These are phyloP conservation scores for Callorhinus ursinus DNA, from an alignment of 2,113 vertebrate species.

Conservation along the genomic window DNA sequence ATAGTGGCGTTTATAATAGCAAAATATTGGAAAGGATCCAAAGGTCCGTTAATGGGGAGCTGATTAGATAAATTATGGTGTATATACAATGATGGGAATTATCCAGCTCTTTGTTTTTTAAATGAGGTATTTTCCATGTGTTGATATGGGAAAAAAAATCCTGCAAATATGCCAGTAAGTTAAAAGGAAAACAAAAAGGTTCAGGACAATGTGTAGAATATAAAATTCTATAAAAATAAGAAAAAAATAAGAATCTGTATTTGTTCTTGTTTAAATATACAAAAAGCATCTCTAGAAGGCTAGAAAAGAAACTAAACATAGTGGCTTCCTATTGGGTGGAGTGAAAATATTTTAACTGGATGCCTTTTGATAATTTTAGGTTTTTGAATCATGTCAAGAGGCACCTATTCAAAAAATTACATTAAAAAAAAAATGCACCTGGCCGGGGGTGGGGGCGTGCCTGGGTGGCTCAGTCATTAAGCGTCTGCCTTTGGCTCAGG, in stretches of 20 bases:
- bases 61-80: not conserved
- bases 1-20: not conserved
- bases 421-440: not conserved
- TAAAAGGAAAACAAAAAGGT: not conserved
- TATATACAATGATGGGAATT: not conserved
- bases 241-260: not conserved
- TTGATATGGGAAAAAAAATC: not conserved
- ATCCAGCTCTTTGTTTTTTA: not conserved
- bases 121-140: not conserved
- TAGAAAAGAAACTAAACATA: not conserved
- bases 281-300: not conserved
- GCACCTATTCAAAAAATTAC: not conserved
- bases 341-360: not conserved
- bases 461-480: not conserved
- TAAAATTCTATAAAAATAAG: not conserved
- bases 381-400: not conserved
- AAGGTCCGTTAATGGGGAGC: not conserved
- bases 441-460: too few relatives aligned
- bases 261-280: slow-evolving; percentile 32
- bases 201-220: not conserved
- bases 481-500: not conserved
- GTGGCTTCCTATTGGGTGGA: not conserved
- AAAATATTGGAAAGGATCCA: slow-evolving; percentile 1
- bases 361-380: not conserved
- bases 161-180: not conserved